phyloP scores from a whole-genome alignment of 2,113 vertebrate genomes.

The Phasianus colchicus region DNA sequence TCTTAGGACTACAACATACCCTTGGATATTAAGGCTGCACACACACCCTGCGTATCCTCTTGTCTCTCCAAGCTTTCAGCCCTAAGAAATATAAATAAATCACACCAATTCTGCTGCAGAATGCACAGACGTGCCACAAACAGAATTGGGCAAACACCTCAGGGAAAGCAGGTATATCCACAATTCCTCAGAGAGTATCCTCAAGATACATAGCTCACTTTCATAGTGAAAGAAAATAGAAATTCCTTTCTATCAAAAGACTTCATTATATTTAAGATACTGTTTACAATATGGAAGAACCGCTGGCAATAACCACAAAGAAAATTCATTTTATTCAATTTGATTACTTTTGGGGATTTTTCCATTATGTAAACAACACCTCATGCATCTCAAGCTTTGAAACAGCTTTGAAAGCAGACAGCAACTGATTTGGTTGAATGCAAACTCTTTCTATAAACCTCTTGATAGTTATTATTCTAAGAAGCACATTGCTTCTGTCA shows the following conservation, averaged over 20 bases:
- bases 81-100: background rate
- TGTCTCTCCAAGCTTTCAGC: background rate
- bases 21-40: background rate
- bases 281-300: slow-evolving; percentile 18
- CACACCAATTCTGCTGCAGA: background rate
- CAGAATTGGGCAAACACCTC: background rate
- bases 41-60: background rate
- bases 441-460: background rate
- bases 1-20: background rate
- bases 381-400: slow-evolving; percentile 29
- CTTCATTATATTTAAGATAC: background rate
- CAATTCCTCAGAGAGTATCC: background rate
- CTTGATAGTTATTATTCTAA: slow-evolving; percentile 45
- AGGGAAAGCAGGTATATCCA: background rate
- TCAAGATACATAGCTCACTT: background rate
- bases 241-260: background rate
- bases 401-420: slow-evolving; percentile 39
- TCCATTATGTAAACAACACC: slow-evolving; percentile 4
- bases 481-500: background rate
- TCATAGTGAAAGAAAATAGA: slow-evolving; percentile 10
- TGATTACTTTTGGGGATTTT: slow-evolving; percentile 18
- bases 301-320: background rate
- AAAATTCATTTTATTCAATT: slow-evolving; percentile 20
- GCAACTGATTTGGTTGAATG: slow-evolving; percentile 10
- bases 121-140: background rate